Base-by-base conservation (phyloP, 2,888 invertebrate species). In the Oligia strigilis region DNA sequence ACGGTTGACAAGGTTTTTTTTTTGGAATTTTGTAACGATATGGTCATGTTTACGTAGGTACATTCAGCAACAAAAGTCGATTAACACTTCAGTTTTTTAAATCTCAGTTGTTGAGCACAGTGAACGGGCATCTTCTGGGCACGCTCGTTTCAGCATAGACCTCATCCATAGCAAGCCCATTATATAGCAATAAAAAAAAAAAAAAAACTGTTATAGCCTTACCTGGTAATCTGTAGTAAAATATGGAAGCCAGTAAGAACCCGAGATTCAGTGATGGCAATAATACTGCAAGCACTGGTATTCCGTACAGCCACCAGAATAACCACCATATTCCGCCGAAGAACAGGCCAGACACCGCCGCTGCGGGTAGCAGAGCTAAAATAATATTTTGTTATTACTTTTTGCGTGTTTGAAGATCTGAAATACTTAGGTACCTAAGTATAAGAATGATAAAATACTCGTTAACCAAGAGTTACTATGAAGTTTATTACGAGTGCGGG, bases 151-250 rank as follows among this genome's bases (percentile, higher is more conserved):
- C 46, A 46, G 0, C 46, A 46, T 46, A 46, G 46, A 46, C 46
- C 46, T 46, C 46, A 46, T 46, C 9, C 1, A 46, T 46, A 46
- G 46, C 46, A 46, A 9, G 9, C 46, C 46, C 46, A 9, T 8
- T 8, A 36, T 36, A 36, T 43, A 43, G 43, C 9, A 46, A 46
- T 9, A 46, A 9, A 46, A 9, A 9, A 46, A 62, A 64, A 36
- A 36, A 19, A 19, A 11, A 19, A 4, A 29, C 19, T 52, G 14
- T 14, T 23, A 13, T 49, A 29, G 17, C 89, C 94, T 95, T 95
- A 98, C 98, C 98, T 93, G 98, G 96, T 66, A 97, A 94, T 52
- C 96, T 95, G 87, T 97, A 98, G 91, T 98, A 98, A 60, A 97
- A 88, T 17, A 97, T 93, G 23, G 98, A 97, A 3, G 98, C 96